Evolutionary conservation across 2,797 vertebrate species (phyloP).

Genomic region (Ctenopoma kingsleyae): DNA sequence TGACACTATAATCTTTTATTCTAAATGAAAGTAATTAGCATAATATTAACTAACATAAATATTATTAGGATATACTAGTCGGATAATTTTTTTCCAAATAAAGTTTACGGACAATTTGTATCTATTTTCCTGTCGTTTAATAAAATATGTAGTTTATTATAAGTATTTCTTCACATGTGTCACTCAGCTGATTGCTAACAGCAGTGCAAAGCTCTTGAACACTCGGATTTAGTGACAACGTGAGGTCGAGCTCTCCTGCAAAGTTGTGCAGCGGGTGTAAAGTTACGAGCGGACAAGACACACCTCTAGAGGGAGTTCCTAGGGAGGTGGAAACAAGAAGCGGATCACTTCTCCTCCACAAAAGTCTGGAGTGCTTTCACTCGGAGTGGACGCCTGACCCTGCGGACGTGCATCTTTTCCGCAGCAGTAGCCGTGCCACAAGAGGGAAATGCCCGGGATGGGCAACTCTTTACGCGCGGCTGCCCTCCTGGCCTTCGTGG

Average conservation of each 20-base stretch:
- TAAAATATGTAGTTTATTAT: background rate
- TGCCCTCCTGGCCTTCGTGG: slow-evolving; percentile 78
- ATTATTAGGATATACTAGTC: background rate
- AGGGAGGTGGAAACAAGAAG: slow-evolving; percentile 70
- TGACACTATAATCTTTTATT: background rate
- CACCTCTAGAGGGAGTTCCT: slow-evolving; percentile 82
- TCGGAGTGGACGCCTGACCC: slow-evolving; percentile 38
- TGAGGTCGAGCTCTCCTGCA: slow-evolving; percentile 60
- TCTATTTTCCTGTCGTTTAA: background rate
- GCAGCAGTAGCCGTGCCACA: slow-evolving; percentile 41
- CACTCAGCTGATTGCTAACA: background rate
- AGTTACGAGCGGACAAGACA: slow-evolving; percentile 75
- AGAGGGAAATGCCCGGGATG: slow-evolving; percentile 68
- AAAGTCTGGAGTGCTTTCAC: slow-evolving; percentile 48
- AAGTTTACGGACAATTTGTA: fast-evolving
- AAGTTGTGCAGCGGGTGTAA: slow-evolving; percentile 68
- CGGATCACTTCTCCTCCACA: slow-evolving; percentile 45
- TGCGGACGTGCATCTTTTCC: slow-evolving; percentile 27
- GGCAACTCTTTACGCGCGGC: slow-evolving; percentile 79
- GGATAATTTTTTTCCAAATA: background rate
- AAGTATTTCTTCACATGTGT: no score
- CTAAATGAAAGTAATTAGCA: no score
- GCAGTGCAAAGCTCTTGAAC: slow-evolving; percentile 22
- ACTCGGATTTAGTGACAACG: slow-evolving; percentile 41
- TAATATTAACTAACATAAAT: background rate